phyloP scores from a whole-genome alignment of 2,797 vertebrate genomes.

The Thalassophryne amazonica region DNA sequence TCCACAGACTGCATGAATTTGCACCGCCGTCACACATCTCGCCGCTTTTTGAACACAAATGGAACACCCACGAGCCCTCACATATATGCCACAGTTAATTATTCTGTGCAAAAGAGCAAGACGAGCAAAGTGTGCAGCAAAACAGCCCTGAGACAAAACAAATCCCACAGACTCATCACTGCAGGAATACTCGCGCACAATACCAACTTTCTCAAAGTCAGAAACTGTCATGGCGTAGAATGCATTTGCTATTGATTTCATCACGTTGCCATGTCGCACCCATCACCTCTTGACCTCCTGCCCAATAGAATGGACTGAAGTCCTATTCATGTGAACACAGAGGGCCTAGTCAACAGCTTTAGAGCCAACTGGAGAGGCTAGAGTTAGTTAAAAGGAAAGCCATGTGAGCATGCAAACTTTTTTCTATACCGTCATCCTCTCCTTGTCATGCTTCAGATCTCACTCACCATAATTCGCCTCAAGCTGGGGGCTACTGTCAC shows the following conservation, averaged over 20 bases:
- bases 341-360: constrained; percentile 46
- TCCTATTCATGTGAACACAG: constrained; percentile 61
- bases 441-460: background rate
- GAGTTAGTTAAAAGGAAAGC: constrained; percentile 26
- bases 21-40: constrained; percentile 37
- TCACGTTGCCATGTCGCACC: constrained; percentile 38
- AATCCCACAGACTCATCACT: background rate
- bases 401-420: constrained; percentile 28
- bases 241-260: constrained; percentile 39
- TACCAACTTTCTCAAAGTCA: background rate
- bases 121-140: constrained; percentile 5
- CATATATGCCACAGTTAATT: constrained; percentile 35
- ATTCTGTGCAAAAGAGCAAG: constrained; percentile 37
- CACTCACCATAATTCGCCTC: constrained; percentile 87
- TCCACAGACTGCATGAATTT: constrained; percentile 29
- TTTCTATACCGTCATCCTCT: constrained; percentile 2
- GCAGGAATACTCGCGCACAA: background rate
- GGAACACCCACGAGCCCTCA: constrained; percentile 49
- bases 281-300: constrained; percentile 33
- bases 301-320: constrained; percentile 46
- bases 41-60: constrained; percentile 31
- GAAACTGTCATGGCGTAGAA: background rate
- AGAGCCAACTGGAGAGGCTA: constrained; percentile 30
- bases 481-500: constrained; percentile 77
- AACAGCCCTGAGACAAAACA: background rate